These are phyloP conservation scores for Echinarachnius parma DNA, from an alignment of 53 echinoderm and acorn worm genomes.

Conservation along the genomic window DNA sequence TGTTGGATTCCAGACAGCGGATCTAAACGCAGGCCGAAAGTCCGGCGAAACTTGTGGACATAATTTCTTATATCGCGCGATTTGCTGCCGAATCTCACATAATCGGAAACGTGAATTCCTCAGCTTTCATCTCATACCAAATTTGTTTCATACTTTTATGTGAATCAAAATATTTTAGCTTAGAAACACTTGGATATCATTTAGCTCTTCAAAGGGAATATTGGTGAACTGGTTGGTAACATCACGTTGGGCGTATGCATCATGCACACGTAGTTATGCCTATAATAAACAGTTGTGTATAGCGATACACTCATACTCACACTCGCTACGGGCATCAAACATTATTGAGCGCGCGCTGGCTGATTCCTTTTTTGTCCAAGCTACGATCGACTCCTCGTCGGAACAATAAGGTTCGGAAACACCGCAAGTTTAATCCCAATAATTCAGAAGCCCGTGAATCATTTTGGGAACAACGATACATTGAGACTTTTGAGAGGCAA, in stretches of 20 bases:
- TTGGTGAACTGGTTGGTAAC: constrained; percentile 42
- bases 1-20: constrained; percentile 40
- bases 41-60: constrained; percentile 24
- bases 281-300: constrained; percentile 8
- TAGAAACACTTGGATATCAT: constrained; percentile 45
- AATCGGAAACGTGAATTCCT: constrained; percentile 51
- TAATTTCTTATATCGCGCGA: background rate
- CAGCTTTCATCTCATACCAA: constrained; percentile 34
- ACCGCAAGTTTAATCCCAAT: constrained; percentile 40
- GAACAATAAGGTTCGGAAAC: constrained; percentile 40
- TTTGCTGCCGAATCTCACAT: background rate
- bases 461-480: too few species aligned
- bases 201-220: constrained; percentile 27
- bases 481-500: too few species aligned
- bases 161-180: constrained; percentile 78
- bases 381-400: background rate
- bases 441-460: too few species aligned
- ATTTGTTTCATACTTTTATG: constrained; percentile 55
- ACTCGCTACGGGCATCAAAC: constrained; percentile 28
- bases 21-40: constrained; percentile 14
- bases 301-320: constrained; percentile 13
- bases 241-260: constrained; percentile 35
- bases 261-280: background rate
- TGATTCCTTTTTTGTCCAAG: constrained; percentile 28
- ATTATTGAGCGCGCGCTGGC: constrained; percentile 34